A percentile compares a stretch with the other conserved stretches of the same genome.
These are phyloP conservation scores for Heliconius ismenius DNA, from an alignment of 2,888 invertebrate genomes.

Conservation along the genomic window DNA sequence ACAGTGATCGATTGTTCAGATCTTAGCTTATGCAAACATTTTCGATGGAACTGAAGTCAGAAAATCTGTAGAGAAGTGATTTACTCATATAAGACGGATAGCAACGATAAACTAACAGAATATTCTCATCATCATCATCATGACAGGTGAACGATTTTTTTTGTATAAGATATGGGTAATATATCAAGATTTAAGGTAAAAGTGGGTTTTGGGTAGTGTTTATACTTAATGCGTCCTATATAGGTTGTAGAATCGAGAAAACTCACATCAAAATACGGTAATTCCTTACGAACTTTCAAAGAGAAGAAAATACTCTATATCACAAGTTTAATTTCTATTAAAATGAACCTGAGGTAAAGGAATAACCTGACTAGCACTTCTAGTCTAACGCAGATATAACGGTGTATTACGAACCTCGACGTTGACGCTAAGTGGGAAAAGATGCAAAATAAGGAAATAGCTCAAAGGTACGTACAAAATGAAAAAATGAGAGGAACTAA, in stretches of 20 bases:
- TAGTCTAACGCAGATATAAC: not conserved
- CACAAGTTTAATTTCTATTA: not conserved
- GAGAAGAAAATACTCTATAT: not conserved
- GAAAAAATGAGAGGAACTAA: constrained; percentile 4
- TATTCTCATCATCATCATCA: constrained; percentile 34
- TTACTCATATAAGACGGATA: constrained; percentile 65
- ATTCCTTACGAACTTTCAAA: not conserved
- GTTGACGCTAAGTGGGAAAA: constrained; percentile 5
- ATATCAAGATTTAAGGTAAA: not conserved
- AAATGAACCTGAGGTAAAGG: constrained; percentile 3
- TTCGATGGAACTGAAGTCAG: constrained; percentile 57
- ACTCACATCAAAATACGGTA: not conserved
- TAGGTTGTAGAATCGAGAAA: not conserved
- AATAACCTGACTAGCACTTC: constrained; percentile 8
- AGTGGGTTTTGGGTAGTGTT: not conserved
- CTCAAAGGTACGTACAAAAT: constrained; percentile 5
- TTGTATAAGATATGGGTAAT: constrained; percentile 3
- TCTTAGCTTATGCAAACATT: constrained; percentile 73
- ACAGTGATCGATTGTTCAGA: constrained; percentile 78
- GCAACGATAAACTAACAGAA: constrained; percentile 38
- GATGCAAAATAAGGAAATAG: constrained; percentile 13
- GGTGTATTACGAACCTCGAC: constrained; percentile 2
- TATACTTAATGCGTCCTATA: not conserved
- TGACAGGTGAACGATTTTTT: constrained; percentile 33
- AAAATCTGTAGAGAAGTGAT: constrained; percentile 59